These are phyloP conservation scores for Parasteatoda tepidariorum DNA, from an alignment of 1,140 invertebrate species.

Conservation along the genomic window DNA sequence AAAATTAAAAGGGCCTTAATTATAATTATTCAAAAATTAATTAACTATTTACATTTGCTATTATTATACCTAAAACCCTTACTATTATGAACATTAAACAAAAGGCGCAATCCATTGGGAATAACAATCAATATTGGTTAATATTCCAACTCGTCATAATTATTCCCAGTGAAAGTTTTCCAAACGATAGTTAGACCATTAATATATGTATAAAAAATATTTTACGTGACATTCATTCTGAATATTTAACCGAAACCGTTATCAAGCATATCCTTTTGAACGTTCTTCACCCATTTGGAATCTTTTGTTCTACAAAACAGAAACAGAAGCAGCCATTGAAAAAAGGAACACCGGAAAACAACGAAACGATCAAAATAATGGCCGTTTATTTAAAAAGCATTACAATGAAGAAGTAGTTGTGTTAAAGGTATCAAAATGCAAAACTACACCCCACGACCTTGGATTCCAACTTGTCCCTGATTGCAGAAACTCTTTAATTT, in stretches of 20 bases:
- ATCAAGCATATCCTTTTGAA: background rate
- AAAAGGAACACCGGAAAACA: slow-evolving; percentile 11
- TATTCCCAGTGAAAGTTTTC: no score
- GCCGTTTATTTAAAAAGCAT: background rate
- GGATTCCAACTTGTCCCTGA: background rate
- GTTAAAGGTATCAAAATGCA: slow-evolving; percentile 5
- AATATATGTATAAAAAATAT: no score
- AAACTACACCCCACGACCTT: slow-evolving; percentile 11
- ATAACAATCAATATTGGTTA: no score
- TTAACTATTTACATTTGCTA: no score
- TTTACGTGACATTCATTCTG: slow-evolving; percentile 16
- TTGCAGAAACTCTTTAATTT: slow-evolving; percentile 27
- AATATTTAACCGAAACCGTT: background rate
- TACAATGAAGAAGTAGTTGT: background rate
- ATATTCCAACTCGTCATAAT: no score
- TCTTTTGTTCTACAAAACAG: background rate
- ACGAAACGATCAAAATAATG: slow-evolving; percentile 9
- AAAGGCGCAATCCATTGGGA: no score
- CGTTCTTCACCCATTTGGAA: background rate
- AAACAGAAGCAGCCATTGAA: no score
- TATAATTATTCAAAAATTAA: no score
- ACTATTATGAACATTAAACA: no score
- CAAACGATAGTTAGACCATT: no score
- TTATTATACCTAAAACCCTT: no score
- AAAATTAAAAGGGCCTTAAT: no score